These are phyloP conservation scores for Zaprionus nigranus DNA, from an alignment of 1,140 invertebrate species.

Conservation along the genomic window DNA sequence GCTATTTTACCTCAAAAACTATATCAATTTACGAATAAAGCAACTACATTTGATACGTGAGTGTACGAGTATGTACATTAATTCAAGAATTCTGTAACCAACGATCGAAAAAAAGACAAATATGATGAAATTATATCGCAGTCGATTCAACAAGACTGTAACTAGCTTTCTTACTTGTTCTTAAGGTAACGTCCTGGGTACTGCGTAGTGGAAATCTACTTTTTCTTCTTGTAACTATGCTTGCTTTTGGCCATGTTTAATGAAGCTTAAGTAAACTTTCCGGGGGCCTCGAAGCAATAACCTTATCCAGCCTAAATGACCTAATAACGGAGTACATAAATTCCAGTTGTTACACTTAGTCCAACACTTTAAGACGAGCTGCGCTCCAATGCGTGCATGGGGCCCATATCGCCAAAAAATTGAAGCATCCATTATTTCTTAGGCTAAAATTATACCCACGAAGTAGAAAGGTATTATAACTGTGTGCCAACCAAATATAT, in stretches of 20 bases:
- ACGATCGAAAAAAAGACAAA: too few relatives aligned
- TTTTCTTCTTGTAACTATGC: neutral
- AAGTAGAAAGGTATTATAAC: too few relatives aligned
- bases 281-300: conserved; percentile 21
- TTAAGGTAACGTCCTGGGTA: neutral
- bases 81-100: too few relatives aligned
- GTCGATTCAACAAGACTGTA: too few relatives aligned
- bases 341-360: conserved; percentile 12
- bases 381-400: neutral
- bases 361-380: neutral
- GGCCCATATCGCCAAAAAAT: neutral
- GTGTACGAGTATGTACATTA: too few relatives aligned
- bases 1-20: too few relatives aligned
- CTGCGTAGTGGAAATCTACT: neutral
- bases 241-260: conserved; percentile 47
- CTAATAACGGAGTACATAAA: conserved; percentile 64
- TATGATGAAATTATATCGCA: too few relatives aligned
- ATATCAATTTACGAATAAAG: too few relatives aligned
- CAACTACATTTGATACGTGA: too few relatives aligned
- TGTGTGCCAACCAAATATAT: too few relatives aligned
- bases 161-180: neutral
- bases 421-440: neutral
- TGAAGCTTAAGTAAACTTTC: conserved; percentile 63
- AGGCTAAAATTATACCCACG: neutral
- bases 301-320: conserved; percentile 57